A percentile compares a stretch with the other conserved stretches of the same genome.
phyloP scores from a whole-genome alignment of 2,113 vertebrate species.

The Sphyrna mokarran region DNA sequence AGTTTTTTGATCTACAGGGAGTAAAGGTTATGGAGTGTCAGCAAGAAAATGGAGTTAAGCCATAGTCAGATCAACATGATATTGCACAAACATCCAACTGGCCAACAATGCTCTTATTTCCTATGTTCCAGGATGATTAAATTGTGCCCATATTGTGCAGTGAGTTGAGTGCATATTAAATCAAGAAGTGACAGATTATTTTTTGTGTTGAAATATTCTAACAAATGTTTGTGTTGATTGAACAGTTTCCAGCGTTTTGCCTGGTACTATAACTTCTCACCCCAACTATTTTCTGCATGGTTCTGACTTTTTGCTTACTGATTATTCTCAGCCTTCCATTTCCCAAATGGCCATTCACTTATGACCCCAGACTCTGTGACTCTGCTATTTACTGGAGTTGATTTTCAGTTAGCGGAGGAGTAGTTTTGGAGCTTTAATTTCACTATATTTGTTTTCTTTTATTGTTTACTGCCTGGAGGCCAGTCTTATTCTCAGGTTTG shows the following conservation, averaged over 20 bases:
- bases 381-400: too few relatives aligned
- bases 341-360: not conserved
- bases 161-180: too few relatives aligned
- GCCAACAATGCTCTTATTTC: too few relatives aligned
- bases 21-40: too few relatives aligned
- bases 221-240: not conserved
- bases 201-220: not conserved
- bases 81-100: too few relatives aligned
- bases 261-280: not conserved
- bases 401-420: not conserved
- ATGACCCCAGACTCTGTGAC: not conserved
- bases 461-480: not conserved
- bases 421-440: not conserved
- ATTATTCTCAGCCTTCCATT: not conserved
- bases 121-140: too few relatives aligned
- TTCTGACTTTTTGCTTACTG: not conserved
- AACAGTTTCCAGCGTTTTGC: not conserved
- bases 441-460: not conserved
- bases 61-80: too few relatives aligned
- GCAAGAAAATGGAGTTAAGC: too few relatives aligned
- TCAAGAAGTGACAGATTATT: too few relatives aligned
- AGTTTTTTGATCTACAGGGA: too few relatives aligned
- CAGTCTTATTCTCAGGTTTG: not conserved
- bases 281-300: not conserved
- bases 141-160: too few relatives aligned